Base-by-base conservation (phyloP, 1,140 invertebrate genomes). In the Muscidifurax raptorellus region DNA sequence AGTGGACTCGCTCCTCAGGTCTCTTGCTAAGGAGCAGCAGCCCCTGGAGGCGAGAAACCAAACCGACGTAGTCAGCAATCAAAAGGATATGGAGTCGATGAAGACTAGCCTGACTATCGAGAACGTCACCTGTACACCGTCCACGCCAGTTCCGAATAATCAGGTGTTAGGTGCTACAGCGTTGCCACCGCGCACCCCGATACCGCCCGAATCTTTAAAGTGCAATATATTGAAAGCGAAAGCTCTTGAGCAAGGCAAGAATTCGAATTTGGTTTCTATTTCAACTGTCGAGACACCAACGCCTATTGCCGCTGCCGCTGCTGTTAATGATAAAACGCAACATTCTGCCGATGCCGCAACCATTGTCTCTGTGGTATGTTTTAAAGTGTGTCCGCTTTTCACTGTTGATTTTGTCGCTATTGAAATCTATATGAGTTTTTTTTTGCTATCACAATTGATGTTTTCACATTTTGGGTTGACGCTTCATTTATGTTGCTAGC, bases 151-250 rank as follows among this genome's bases (percentile, higher is more conserved):
- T 91, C 89, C 91, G 80, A 93, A 93, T 85, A 93, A 94, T 92
- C 88, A 91, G 88, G 86, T 94, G 87, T 89, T 88, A 80, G 90
- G 88, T 90, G 93, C 88, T 88, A 91, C 89, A 88, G 93, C 90
- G 87, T 90, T 89, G 89, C 93, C 88, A 85, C 93, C 85, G 85
- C 92, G 87, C 89, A 94, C 91, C 86, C 94, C 90, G 87, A 94
- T 98, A 52, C 97, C 97, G 52, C 96, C 97, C 1, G 97, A 98
- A 84, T 96, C 98, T 88, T 95, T 98, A 72, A 99, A 99, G 93
- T 98, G 97, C 92, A 99, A 99, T 94, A 98, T 99, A 90, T 93
- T 98, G 47, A 99, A 99, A 94, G 97, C 92, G 5, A 93, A 91
- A 86, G 88, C 90, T 69, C 89, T 92, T 10, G 91, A 93, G 36